Evolutionary conservation across 92 coral and sea anemone genomes (phyloP).

Genomic region (Epizoanthus fatuus): DNA sequence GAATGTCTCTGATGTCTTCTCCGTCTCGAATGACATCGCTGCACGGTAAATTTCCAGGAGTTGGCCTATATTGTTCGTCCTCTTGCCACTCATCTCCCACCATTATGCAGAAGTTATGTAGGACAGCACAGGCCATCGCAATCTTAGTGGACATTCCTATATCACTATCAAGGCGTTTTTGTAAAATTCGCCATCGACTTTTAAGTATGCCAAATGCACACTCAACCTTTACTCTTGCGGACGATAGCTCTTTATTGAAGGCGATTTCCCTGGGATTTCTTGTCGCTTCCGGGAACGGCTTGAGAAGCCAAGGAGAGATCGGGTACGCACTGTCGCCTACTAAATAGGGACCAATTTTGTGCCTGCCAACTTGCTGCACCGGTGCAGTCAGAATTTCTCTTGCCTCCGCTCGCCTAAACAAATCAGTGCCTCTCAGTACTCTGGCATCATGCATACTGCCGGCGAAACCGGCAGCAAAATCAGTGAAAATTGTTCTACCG

Average conservation of each 20-base stretch:
- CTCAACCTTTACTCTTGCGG: conserved; percentile 41
- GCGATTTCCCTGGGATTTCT: conserved; percentile 43
- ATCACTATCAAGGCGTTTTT: conserved; percentile 49
- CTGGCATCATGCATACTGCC: conserved; percentile 56
- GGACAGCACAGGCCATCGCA: conserved; percentile 50
- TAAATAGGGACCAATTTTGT: conserved; percentile 43
- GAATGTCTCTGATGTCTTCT: conserved; percentile 58
- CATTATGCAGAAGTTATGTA: conserved; percentile 46
- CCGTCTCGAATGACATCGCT: conserved; percentile 46
- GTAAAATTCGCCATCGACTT: conserved; percentile 33
- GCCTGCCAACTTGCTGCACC: not conserved
- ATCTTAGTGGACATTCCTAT: conserved; percentile 34
- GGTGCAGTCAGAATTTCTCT: conserved; percentile 59
- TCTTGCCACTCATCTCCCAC: conserved; percentile 51
- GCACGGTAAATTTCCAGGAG: conserved; percentile 17
- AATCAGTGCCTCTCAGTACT: conserved; percentile 47
- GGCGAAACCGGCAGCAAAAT: conserved; percentile 49
- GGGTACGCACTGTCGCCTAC: conserved; percentile 66
- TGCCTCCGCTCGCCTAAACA: conserved; percentile 49
- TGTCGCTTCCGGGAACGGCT: conserved; percentile 48
- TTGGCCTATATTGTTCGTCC: conserved; percentile 14
- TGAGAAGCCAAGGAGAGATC: conserved; percentile 52
- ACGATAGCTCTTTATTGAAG: conserved; percentile 49
- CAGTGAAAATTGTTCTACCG: conserved; percentile 42
- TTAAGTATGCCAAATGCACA: conserved; percentile 50